phyloP scores from a whole-genome alignment of 2,797 vertebrate genomes.

The Manis crassicaudata region DNA sequence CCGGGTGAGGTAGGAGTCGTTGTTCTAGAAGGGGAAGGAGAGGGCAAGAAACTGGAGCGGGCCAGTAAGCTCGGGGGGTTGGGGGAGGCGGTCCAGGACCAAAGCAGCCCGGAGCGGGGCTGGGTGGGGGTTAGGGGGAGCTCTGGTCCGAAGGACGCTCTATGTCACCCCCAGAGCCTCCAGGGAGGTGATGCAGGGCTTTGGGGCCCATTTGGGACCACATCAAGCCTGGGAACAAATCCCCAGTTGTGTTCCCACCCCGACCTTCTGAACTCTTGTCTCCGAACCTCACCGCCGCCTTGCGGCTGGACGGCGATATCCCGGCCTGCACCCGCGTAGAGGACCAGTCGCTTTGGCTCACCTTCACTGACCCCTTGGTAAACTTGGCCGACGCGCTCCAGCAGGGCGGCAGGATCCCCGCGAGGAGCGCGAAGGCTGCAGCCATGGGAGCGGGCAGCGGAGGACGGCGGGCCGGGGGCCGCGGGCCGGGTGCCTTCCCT shows the following conservation, averaged over 20 bases:
- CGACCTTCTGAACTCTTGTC: too few species aligned
- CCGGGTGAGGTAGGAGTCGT: not conserved
- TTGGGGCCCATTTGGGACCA: not conserved
- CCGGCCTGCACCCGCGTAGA: accelerated
- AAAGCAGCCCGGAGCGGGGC: not conserved
- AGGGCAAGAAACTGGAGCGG: too few species aligned
- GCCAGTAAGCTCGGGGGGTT: accelerated
- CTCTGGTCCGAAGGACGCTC: not conserved
- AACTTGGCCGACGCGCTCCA: accelerated
- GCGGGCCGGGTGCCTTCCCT: too few species aligned
- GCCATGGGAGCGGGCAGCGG: not conserved
- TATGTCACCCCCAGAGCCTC: not conserved
- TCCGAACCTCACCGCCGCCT: not conserved
- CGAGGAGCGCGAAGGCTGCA: not conserved
- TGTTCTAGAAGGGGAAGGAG: not conserved
- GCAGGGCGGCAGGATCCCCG: not conserved
- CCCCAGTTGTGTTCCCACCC: not conserved
- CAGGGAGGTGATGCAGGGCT: not conserved
- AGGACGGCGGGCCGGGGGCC: too few species aligned
- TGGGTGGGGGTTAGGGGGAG: too few species aligned
- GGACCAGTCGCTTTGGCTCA: not conserved
- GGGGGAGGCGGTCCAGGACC: not conserved
- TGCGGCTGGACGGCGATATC: not conserved
- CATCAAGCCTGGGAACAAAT: not conserved
- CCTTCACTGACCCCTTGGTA: not conserved